Evolutionary conservation across 1,140 invertebrate species (phyloP).

Genomic region (Cyrtorhinus lividipennis): DNA sequence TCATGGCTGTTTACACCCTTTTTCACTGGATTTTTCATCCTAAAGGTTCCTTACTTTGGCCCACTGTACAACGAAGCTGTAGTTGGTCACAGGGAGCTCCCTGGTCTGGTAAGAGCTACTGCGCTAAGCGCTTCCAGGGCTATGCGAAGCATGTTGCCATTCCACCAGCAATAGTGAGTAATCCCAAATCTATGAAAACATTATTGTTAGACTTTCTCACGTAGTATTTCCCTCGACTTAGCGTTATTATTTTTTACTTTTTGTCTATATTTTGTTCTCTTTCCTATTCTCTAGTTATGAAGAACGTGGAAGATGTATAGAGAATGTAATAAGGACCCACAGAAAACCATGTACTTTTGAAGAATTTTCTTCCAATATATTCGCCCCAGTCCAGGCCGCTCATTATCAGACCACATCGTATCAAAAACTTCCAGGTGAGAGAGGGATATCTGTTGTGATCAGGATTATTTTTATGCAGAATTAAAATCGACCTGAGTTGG

Average conservation of each 20-base stretch:
- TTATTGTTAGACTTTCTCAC: neutral
- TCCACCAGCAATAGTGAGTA: conserved; percentile 77
- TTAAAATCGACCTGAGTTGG: too few species aligned
- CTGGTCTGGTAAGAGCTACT: conserved; percentile 78
- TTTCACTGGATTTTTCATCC: neutral
- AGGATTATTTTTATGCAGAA: neutral
- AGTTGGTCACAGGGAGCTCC: conserved; percentile 64
- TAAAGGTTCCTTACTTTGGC: conserved; percentile 83
- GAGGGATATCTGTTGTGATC: too few species aligned
- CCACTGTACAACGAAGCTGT: conserved; percentile 91
- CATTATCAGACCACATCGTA: conserved; percentile 28
- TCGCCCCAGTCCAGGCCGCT: conserved; percentile 54
- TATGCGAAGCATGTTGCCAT: conserved; percentile 70
- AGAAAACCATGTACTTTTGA: conserved; percentile 83
- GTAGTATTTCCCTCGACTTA: neutral
- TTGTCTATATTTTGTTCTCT: neutral
- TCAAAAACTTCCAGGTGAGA: conserved; percentile 20
- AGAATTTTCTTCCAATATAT: conserved; percentile 73
- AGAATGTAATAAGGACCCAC: conserved; percentile 76
- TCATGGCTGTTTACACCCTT: neutral
- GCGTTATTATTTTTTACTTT: conserved; percentile 21
- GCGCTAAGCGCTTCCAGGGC: conserved; percentile 84
- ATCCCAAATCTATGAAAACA: neutral
- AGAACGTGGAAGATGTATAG: conserved; percentile 72
- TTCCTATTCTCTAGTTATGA: conserved; percentile 56